Percentiles rank a stretch among this genome's conserved stretches.
Evolutionary conservation across 2,113 vertebrate species (phyloP).

Genomic region (Psittacus erithacus): DNA sequence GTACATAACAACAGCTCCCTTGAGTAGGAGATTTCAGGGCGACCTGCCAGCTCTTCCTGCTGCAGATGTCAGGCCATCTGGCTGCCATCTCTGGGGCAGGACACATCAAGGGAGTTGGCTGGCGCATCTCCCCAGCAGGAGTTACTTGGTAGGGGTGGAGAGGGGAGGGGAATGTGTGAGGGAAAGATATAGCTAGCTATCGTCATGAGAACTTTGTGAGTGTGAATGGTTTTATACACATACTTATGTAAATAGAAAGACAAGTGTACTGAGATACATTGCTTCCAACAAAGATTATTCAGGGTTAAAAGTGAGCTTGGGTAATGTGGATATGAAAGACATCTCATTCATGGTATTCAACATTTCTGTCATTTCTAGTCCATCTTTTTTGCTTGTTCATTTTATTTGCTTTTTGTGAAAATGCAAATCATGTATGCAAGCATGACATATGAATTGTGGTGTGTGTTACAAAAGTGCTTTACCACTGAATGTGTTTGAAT

Average conservation of each 20-base stretch:
- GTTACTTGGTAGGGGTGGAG: neutral
- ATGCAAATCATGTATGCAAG: neutral
- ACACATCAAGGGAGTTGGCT: conserved; percentile 70
- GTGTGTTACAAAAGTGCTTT: neutral
- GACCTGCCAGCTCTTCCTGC: conserved; percentile 64
- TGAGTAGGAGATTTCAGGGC: conserved; percentile 69
- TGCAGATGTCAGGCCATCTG: conserved; percentile 73
- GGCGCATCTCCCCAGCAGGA: conserved; percentile 48
- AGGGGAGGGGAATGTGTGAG: neutral
- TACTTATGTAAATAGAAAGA: neutral
- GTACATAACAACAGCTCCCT: conserved; percentile 62
- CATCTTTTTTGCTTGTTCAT: neutral
- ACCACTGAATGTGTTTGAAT: neutral
- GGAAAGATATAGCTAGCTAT: neutral
- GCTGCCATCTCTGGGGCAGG: conserved; percentile 66
- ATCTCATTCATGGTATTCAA: rapidly evolving
- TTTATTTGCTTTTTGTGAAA: neutral
- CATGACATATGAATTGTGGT: neutral
- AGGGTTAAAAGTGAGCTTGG: neutral
- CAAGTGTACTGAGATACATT: neutral
- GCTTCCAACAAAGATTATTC: neutral
- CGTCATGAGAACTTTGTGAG: neutral
- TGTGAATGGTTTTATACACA: neutral
- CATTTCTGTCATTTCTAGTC: neutral
- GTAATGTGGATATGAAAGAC: neutral